These are phyloP conservation scores for Cromileptes altivelis DNA, from an alignment of 2,113 vertebrate genomes.

Conservation along the genomic window DNA sequence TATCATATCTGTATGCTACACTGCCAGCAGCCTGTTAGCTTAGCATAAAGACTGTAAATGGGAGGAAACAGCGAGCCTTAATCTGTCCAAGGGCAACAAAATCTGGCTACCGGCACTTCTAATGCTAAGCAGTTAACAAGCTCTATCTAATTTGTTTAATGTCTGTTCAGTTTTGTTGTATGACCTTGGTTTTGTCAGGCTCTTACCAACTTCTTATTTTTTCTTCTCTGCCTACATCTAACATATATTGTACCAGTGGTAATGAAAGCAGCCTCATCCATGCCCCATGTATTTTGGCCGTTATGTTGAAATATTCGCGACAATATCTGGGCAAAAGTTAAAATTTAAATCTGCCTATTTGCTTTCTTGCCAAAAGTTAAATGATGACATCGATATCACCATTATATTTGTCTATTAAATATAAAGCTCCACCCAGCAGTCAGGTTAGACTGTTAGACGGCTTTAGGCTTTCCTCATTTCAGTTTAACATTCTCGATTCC, in stretches of 20 bases:
- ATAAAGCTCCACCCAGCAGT: background rate
- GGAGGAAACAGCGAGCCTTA: background rate
- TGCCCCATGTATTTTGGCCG: too few relatives aligned
- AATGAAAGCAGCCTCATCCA: too few relatives aligned
- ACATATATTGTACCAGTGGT: too few relatives aligned
- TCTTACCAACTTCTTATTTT: background rate
- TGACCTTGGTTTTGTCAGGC: background rate
- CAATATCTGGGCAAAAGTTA: background rate
- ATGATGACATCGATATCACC: background rate
- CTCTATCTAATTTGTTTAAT: background rate
- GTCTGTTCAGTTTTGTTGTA: background rate
- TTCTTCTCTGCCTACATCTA: too few relatives aligned
- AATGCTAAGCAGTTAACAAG: background rate
- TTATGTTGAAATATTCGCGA: too few relatives aligned
- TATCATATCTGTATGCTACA: background rate
- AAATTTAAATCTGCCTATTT: background rate
- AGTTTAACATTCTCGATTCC: too few relatives aligned
- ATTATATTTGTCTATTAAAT: background rate
- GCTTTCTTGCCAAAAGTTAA: background rate
- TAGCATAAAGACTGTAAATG: background rate
- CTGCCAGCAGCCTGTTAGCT: background rate
- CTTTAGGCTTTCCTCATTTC: too few relatives aligned
- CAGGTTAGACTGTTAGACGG: background rate
- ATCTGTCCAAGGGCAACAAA: background rate
- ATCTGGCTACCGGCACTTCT: background rate